Evolutionary conservation across 1,140 invertebrate genomes (phyloP), one percentile per base, ranked within the genome.

Genomic region (Drosophila repleta): DNA sequence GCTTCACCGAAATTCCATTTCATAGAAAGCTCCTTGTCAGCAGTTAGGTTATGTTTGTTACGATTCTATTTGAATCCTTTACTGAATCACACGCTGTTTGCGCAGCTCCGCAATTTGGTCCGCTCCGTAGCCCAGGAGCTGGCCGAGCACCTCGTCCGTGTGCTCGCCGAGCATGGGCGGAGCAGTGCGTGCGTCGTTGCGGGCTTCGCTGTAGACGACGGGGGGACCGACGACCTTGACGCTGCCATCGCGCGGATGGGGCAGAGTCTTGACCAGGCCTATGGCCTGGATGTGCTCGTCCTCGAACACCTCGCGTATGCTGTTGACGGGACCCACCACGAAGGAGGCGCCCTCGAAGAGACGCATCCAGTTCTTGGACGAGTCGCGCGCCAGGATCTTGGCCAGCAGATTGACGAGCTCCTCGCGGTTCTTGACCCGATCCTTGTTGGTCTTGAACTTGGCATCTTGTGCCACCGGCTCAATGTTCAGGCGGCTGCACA

Each of bases 241-340:
- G 49, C 91, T 93, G 0, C 96, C 96, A 37, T 94, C 94, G 48
- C 92, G 92, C 0, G 95, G 92, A 93, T 98, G 96, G 1, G 94
- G 88, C 60, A 98, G 79, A 57, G 95, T 95, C 92, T 97, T 94
- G 1, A 98, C 96, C 62, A 98, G 87, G 13, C 93, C 93, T 76
- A 96, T 96, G 17, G 95, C 92, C 73, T 95, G 93, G 0, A 98
- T 94, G 92, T 99, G 97, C 5, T 95, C 95, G 93, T 99, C 97
- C 49, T 95, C 93, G 90, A 99, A 99, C 0, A 97, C 96, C 92
- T 98, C 94, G 61, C 94, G 92, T 85, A 99, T 95, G 13, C 93
- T 95, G 93, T 99, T 99, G 0, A 99, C 94, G 0, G 97, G 97
- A 0, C 97, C 98, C 91, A 95, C 96, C 3, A 98, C 97, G 90